These are phyloP conservation scores for Amblyopsis hoosieri DNA, from an alignment of 2,797 vertebrate genomes.

Conservation along the genomic window DNA sequence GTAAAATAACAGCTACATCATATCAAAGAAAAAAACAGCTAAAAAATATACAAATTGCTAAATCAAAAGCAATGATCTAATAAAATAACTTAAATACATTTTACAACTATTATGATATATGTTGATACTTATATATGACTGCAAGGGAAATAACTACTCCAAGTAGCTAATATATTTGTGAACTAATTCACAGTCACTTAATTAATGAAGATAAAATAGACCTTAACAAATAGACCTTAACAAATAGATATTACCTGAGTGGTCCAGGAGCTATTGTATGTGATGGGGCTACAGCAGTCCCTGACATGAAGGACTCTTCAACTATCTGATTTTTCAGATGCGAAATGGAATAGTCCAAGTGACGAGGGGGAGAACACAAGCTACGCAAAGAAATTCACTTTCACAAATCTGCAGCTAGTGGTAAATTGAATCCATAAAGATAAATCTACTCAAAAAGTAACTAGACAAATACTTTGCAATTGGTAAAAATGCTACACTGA, in stretches of 20 bases:
- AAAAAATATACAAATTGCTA: not conserved
- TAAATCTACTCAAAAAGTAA: not conserved
- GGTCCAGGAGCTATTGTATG: conserved; percentile 83
- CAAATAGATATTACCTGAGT: conserved; percentile 79
- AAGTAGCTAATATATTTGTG: not conserved
- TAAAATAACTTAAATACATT: conserved; percentile 2
- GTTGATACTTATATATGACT: conserved; percentile 26
- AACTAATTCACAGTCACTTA: conserved; percentile 6
- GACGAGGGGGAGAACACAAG: conserved; percentile 16
- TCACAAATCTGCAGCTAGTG: not conserved
- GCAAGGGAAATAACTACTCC: conserved; percentile 12
- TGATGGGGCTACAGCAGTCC: conserved; percentile 83
- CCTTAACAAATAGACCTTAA: conserved; percentile 1
- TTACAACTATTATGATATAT: conserved; percentile 39
- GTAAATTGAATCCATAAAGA: conserved; percentile 13
- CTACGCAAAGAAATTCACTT: conserved; percentile 10
- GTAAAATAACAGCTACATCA: conserved; percentile 25
- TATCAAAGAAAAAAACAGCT: conserved; percentile 8
- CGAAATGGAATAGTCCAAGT: conserved; percentile 73
- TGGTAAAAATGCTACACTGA: conserved; percentile 11
- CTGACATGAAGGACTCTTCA: conserved; percentile 88
- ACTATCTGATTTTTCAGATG: conserved; percentile 87
- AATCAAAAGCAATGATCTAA: conserved; percentile 9
- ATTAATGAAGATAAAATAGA: conserved; percentile 10
- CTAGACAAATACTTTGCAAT: not conserved